A percentile compares a stretch with the other conserved stretches of the same genome.
These are phyloP conservation scores for Stenotaenia linearis DNA, from an alignment of 2,888 invertebrate species.

Conservation along the genomic window DNA sequence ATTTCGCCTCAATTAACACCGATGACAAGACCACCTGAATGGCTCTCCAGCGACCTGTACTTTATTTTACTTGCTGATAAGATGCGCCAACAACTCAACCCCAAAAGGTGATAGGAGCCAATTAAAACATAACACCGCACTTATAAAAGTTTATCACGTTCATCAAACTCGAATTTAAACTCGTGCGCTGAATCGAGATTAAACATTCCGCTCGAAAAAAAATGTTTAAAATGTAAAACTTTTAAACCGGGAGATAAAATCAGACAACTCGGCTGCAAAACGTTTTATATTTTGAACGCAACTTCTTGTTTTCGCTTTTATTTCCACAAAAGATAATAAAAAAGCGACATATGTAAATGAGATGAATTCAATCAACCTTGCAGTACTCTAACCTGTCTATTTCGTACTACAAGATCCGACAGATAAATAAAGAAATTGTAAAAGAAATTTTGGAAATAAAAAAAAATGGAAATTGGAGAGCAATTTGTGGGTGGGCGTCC, in stretches of 20 bases:
- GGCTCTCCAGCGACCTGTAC: constrained; percentile 14
- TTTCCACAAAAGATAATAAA: neutral
- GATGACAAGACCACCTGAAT: constrained; percentile 21
- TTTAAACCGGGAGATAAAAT: neutral
- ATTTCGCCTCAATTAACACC: constrained; percentile 13
- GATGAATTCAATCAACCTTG: neutral
- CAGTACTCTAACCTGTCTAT: neutral
- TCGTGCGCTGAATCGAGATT: neutral
- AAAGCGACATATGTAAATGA: constrained; percentile 19
- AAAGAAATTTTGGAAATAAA: neutral
- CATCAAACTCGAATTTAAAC: neutral
- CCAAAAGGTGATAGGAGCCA: constrained; percentile 19
- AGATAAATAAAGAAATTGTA: neutral
- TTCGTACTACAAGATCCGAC: neutral
- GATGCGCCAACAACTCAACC: neutral
- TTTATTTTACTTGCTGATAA: constrained; percentile 17
- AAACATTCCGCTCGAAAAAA: neutral
- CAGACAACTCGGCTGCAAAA: neutral
- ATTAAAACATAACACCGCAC: neutral
- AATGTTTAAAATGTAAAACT: neutral
- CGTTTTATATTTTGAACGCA: neutral
- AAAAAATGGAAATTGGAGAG: constrained; percentile 20
- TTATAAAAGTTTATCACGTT: neutral
- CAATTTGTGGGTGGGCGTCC: constrained; percentile 24
- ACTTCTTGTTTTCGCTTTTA: constrained; percentile 10